Base-by-base conservation (phyloP, 2,113 vertebrate genomes). In the Sakesphorus luctuosus region DNA sequence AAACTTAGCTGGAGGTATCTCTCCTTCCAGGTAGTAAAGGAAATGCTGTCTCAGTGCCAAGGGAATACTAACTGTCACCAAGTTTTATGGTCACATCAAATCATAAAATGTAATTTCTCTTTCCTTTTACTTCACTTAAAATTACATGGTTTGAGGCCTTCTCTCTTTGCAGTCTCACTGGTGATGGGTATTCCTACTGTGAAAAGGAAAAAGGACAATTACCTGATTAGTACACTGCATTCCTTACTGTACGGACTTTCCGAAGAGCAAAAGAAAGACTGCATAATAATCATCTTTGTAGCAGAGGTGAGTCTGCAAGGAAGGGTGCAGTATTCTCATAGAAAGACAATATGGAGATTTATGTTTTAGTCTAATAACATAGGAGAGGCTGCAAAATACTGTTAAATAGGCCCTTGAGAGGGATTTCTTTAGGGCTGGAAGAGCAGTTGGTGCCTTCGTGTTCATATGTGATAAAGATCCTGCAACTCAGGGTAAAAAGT, bases 181-280 rank as follows among this genome's bases (percentile, higher is more conserved):
- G 99, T 99, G 24, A 94, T 99, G 55, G 99, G 98, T 13, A 94
- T 99, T 86, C 98, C 99, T 33, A 99, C 99, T 1, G 98, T 99
- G 59, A 98, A 93, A 89, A 98, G 99, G 66, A 89, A 97, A 87
- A 98, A 98, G 40, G 66, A 98, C 25, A 98, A 85, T 89, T 99
- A 99, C 96, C 97, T 99, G 95, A 94, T 98, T 58, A 97, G 77
- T 83, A 99, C 99, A 0, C 84, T 99, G 88, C 95, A 84, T 68
- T 99, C 98, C 38, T 63, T 99, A 19, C 81, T 99, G 56, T 98
- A 84, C 10, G 95, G 97, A 53, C 97, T 99, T 71, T 97, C 98
- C 13, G 71, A 93, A 15, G 50, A 96, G 7, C 97, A 99, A 75
- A 96, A 97, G 90, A 63, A 85, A 4, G 98, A 99, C 76, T 98